A percentile compares a stretch with the other conserved stretches of the same genome.
These are phyloP conservation scores for Baronia brevicornis DNA, from an alignment of 2,888 invertebrate species.

Conservation along the genomic window DNA sequence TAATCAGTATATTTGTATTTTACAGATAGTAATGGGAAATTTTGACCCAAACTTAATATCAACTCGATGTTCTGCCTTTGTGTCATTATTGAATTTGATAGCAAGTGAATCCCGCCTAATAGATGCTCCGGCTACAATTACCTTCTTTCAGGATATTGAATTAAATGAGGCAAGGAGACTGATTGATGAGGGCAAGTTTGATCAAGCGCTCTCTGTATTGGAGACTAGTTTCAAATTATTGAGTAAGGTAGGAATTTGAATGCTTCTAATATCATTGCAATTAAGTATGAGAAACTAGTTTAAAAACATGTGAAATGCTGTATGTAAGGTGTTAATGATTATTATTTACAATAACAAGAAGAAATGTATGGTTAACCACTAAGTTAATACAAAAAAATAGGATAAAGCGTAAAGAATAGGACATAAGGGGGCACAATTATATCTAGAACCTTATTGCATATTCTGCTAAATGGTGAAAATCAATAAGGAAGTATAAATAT, in stretches of 20 bases:
- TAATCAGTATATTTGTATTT: slow-evolving; percentile 16
- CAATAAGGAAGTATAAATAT: too few relatives aligned
- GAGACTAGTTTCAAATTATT: slow-evolving; percentile 81
- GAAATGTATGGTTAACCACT: too few relatives aligned
- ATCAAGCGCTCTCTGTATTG: slow-evolving; percentile 77
- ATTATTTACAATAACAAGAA: too few relatives aligned
- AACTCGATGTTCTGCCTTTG: slow-evolving; percentile 79
- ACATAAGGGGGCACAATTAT: too few relatives aligned
- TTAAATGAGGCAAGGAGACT: slow-evolving; percentile 76
- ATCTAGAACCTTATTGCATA: too few relatives aligned
- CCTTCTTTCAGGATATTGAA: slow-evolving; percentile 81
- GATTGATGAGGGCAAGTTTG: slow-evolving; percentile 75
- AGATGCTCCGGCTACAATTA: slow-evolving; percentile 72
- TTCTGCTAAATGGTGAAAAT: too few relatives aligned
- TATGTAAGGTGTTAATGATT: too few relatives aligned
- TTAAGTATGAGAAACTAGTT: too few relatives aligned
- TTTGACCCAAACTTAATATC: slow-evolving; percentile 81
- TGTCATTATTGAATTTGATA: slow-evolving; percentile 75
- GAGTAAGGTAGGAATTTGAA: slow-evolving; percentile 46
- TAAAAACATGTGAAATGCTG: too few relatives aligned
- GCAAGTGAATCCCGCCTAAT: slow-evolving; percentile 72
- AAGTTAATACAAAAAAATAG: too few relatives aligned
- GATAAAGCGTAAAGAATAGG: too few relatives aligned
- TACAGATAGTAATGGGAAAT: slow-evolving; percentile 79
- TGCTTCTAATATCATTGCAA: too few relatives aligned